Evolutionary conservation across 2,113 vertebrate genomes (phyloP), one percentile per base, ranked within the genome.

Genomic region (Siniperca chuatsi): DNA sequence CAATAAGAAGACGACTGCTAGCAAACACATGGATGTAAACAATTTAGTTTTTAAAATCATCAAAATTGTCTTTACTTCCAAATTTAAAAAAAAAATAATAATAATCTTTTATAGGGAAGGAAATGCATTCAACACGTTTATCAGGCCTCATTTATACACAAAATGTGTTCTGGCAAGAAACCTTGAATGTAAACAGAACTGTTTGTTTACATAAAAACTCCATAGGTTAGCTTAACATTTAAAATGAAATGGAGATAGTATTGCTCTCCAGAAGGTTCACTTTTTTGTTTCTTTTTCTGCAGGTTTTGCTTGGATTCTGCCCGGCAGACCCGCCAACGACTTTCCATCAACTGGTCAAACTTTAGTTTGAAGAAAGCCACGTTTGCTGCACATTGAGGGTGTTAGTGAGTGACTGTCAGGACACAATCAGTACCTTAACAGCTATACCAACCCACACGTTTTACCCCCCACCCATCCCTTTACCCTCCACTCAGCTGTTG

Each of bases 311-410:
- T 99, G 95, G 98, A 99, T 92, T 99, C 98, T 54, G 98, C 98
- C 33, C 96, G 98, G 83, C 98, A 99, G 95, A 99, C 97, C 13
- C 97, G 98, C 76, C 98, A 99, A 78, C 97, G 98, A 88, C 96
- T 99, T 81, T 99, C 98, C 85, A 98, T 99, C 97, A 99, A 99
- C 96, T 99, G 98, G 98, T 98, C 98, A 91, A 99, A 99, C 93
- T 99, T 99, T 93, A 99, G 97, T 93, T 95, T 99, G 96, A 99
- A 99, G 96, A 99, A 99, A 93, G 97, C 97, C 75, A 98, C 98
- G 29, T 99, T 97, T 89, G 98, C 98, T 91, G 97, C 97, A 92
- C 98, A 99, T 92, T 99, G 96, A 98, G 89, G 72, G 78, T 83
- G 61, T 78, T 74, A 58, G 87, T 87, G 85, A 72, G 66, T 90